Conservation (phyloP, 2,797 vertebrate genomes). For the Perdix hodgsoniae region DNA sequence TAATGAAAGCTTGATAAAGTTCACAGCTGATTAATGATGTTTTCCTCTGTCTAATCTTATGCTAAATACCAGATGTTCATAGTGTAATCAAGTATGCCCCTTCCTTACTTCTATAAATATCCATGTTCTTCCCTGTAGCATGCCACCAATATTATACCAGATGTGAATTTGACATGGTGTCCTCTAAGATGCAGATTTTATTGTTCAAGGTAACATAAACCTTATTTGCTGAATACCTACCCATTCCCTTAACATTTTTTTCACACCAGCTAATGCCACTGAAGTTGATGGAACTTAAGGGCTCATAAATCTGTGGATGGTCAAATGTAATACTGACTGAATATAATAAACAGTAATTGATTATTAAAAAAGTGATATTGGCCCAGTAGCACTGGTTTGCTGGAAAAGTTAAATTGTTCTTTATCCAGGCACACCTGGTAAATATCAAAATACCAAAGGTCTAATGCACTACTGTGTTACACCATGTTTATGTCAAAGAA, state of each 20-base stretch:
- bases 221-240: not conserved
- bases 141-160: not conserved
- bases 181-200: not conserved
- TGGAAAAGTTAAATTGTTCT: not conserved
- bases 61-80: not conserved
- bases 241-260: not conserved
- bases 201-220: not conserved
- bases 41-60: not conserved
- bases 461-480: not conserved
- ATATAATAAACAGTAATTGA: not conserved
- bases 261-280: not conserved
- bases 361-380: not conserved
- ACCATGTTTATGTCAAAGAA: not conserved
- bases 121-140: not conserved
- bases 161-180: not conserved
- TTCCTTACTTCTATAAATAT: not conserved
- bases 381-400: not conserved
- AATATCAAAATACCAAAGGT: constrained; percentile 16
- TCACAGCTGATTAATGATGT: constrained; percentile 14
- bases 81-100: not conserved
- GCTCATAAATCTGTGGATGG: fast-evolving
- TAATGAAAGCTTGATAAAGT: constrained; percentile 7
- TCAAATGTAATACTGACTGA: fast-evolving
- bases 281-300: fast-evolving
- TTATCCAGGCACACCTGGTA: constrained; percentile 9